Conservation (phyloP, 2,888 invertebrate species). For the Diplolepis rosae region DNA sequence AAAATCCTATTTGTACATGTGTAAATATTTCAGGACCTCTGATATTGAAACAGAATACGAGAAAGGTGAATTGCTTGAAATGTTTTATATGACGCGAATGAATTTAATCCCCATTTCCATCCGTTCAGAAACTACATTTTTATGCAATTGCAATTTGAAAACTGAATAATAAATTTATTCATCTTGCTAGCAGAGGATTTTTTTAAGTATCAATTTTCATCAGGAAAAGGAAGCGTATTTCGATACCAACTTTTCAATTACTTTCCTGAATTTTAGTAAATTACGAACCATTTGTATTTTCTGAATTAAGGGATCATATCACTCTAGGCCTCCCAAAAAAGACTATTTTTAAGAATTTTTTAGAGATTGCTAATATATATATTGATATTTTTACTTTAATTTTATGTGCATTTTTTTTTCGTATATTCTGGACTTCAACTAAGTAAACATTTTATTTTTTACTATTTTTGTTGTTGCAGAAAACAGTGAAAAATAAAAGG, state of each 20-base stretch:
- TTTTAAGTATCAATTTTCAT: background rate
- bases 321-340: too few relatives aligned
- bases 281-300: background rate
- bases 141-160: background rate
- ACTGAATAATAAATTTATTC: background rate
- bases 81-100: background rate
- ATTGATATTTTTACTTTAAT: too few relatives aligned
- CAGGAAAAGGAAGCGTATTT: background rate
- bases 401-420: too few relatives aligned
- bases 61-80: background rate
- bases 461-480: too few relatives aligned
- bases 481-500: too few relatives aligned
- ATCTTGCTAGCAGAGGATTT: background rate
- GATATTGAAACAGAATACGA: conserved; percentile 7
- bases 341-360: too few relatives aligned
- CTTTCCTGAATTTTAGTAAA: background rate
- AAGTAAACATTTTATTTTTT: too few relatives aligned
- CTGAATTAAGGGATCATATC: too few relatives aligned
- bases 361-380: too few relatives aligned
- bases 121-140: background rate
- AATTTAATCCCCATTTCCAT: conserved; percentile 1
- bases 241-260: background rate
- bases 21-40: conserved; percentile 1
- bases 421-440: too few relatives aligned
- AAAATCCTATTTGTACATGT: background rate